Evolutionary conservation across 2,113 vertebrate genomes (phyloP).

Genomic region (Anas platyrhynchos): DNA sequence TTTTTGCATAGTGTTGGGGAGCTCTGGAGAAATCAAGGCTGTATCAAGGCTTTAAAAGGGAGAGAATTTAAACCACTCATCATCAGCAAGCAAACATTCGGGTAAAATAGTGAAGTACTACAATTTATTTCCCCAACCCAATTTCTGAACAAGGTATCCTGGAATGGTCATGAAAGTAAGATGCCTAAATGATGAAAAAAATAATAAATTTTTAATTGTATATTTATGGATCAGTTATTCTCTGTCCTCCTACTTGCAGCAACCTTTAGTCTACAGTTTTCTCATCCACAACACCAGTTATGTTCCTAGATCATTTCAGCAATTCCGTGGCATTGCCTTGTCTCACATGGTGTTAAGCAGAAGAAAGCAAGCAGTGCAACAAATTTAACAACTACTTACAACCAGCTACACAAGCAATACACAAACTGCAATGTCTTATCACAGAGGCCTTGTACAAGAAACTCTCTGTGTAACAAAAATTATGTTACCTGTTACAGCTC

Average conservation of each 20-base stretch:
- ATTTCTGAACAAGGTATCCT: neutral
- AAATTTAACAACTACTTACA: slow-evolving; percentile 36
- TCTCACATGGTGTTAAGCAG: neutral
- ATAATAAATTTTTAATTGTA: neutral
- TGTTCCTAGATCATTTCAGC: neutral
- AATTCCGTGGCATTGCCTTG: neutral
- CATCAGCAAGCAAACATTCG: slow-evolving; percentile 28
- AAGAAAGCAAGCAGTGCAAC: neutral
- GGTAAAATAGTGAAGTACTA: slow-evolving; percentile 11
- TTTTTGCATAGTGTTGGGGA: neutral
- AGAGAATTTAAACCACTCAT: slow-evolving; percentile 9
- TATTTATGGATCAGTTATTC: slow-evolving; percentile 34
- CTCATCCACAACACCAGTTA: neutral
- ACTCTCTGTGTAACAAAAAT: neutral
- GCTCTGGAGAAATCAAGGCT: neutral
- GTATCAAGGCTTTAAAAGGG: neutral
- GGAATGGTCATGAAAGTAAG: neutral
- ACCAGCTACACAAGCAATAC: neutral
- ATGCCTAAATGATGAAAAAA: neutral
- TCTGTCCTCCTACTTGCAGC: neutral
- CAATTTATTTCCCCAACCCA: neutral
- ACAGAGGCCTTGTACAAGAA: neutral
- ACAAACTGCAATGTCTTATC: neutral
- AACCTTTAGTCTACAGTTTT: neutral
- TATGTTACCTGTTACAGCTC: neutral